These are phyloP conservation scores for Xestia ashworthii DNA, from an alignment of 2,888 invertebrate species.

Conservation along the genomic window DNA sequence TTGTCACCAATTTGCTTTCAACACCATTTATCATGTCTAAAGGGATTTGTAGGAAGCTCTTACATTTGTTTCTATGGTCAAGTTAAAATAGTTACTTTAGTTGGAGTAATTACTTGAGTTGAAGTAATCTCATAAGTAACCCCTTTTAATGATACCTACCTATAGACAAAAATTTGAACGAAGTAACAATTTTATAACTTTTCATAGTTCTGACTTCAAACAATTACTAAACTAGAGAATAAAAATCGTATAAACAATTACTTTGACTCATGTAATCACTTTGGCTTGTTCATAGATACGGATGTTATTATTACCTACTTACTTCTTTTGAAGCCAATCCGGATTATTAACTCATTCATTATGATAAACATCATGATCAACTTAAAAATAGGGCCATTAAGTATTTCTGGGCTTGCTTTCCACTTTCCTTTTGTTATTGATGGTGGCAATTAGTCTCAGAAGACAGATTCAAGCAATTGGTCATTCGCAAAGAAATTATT, in stretches of 20 bases:
- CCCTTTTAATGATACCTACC: too few relatives aligned
- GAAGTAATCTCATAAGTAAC: not conserved
- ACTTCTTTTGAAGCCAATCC: not conserved
- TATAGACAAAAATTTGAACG: too few relatives aligned
- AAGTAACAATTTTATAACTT: too few relatives aligned
- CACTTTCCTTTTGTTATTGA: constrained; percentile 3
- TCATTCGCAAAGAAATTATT: not conserved
- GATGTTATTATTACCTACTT: not conserved
- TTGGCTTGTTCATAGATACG: too few relatives aligned
- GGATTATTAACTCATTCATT: not conserved
- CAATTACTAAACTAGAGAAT: too few relatives aligned
- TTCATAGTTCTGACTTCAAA: too few relatives aligned
- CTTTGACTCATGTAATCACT: too few relatives aligned
- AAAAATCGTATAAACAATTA: too few relatives aligned
- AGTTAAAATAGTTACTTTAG: not conserved
- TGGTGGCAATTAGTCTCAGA: constrained; percentile 7
- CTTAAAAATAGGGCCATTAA: not conserved
- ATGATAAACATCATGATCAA: not conserved
- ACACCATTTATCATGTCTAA: not conserved
- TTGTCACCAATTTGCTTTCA: not conserved
- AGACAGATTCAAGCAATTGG: not conserved
- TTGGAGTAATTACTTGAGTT: not conserved
- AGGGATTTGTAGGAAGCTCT: not conserved
- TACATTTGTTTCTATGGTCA: not conserved
- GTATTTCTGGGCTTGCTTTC: not conserved